Conservation (phyloP, 2,888 invertebrate species). For the Pammene fasciana region DNA sequence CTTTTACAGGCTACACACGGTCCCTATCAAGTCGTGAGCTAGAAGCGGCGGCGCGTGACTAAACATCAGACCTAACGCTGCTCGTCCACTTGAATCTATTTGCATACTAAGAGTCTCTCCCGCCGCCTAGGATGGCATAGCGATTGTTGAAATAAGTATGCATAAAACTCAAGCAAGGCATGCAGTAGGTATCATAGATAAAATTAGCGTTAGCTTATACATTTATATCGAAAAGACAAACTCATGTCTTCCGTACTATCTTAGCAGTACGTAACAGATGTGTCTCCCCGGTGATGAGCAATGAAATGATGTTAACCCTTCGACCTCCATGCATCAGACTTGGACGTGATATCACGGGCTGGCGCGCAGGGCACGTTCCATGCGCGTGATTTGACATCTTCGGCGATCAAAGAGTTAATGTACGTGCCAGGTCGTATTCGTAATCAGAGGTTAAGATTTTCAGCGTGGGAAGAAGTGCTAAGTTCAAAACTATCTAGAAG, state of each 20-base stretch:
- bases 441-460: background rate
- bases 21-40: constrained; percentile 11
- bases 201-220: no score
- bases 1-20: background rate
- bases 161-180: background rate
- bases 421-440: background rate
- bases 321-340: no score
- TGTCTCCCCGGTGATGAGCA: background rate
- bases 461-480: background rate
- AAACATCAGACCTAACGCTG: constrained; percentile 11
- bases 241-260: no score
- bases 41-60: constrained; percentile 25
- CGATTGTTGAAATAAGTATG: background rate
- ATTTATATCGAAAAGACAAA: no score
- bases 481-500: no score
- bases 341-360: no score
- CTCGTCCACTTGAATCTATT: constrained; percentile 18
- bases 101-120: constrained; percentile 28
- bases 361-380: no score
- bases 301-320: no score
- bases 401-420: no score
- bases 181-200: no score
- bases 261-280: background rate
- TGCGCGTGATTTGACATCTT: no score
- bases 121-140: background rate